Percentiles rank a stretch among this genome's conserved stretches.
Conservation (phyloP, 2,113 vertebrate genomes). For the Poicephalus gulielmi region DNA sequence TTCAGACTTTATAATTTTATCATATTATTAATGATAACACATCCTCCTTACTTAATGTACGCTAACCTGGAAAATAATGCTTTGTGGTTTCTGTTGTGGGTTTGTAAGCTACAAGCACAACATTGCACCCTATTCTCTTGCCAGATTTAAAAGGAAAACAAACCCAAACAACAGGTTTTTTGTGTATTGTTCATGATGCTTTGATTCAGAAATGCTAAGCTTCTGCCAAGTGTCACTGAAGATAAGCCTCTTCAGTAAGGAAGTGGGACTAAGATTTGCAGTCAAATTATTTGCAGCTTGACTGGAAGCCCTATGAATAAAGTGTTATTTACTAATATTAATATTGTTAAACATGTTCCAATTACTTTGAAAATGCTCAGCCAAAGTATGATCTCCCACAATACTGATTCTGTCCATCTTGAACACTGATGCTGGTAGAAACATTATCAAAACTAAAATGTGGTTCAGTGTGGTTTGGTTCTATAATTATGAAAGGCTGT, state of each 20-base stretch:
- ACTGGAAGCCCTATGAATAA: not conserved
- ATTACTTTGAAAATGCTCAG: not conserved
- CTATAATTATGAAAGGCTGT: not conserved
- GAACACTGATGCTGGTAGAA: not conserved
- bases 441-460: not conserved
- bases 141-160: not conserved
- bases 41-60: not conserved
- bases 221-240: not conserved
- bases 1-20: not conserved
- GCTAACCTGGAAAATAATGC: not conserved
- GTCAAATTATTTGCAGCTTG: not conserved
- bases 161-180: not conserved
- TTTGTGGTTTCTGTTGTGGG: not conserved
- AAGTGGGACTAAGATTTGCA: not conserved
- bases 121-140: not conserved
- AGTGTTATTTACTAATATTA: not conserved
- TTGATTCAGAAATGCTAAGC: not conserved
- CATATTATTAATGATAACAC: not conserved
- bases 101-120: not conserved
- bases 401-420: not conserved
- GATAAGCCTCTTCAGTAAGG: not conserved
- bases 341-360: not conserved
- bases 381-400: not conserved
- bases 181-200: not conserved
- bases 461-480: not conserved